Conservation (phyloP, 2,797 vertebrate genomes). For the Onychomys arenicola region DNA sequence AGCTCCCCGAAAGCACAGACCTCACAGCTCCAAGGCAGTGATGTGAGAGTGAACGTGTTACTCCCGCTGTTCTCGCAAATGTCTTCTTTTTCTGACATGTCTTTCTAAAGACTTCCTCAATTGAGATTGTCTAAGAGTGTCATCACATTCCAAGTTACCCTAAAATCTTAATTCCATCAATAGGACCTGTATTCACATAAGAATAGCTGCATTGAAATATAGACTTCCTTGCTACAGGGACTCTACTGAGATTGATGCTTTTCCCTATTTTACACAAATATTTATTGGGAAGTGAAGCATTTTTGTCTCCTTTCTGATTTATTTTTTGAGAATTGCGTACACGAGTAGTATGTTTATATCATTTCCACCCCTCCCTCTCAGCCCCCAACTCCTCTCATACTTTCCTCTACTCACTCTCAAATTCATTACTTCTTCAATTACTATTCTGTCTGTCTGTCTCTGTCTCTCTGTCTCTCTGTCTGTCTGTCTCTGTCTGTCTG, state of each 20-base stretch:
- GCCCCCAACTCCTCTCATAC: neutral
- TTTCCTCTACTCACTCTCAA: neutral
- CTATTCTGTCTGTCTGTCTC: neutral
- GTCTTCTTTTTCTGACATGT: neutral
- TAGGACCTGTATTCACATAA: neutral
- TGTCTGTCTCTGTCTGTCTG: too few species aligned
- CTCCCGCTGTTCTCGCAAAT: neutral
- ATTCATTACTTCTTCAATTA: neutral
- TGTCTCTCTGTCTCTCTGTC: too few species aligned
- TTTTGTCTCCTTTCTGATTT: neutral
- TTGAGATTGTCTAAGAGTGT: constrained; percentile 26
- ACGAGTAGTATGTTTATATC: neutral
- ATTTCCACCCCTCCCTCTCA: neutral
- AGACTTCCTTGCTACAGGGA: neutral
- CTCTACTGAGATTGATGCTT: neutral
- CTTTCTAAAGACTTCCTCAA: constrained; percentile 22
- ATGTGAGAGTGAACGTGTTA: neutral
- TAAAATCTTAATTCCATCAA: neutral
- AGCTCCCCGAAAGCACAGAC: neutral
- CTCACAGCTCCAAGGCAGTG: neutral
- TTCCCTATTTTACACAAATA: constrained; percentile 30
- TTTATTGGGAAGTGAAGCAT: neutral
- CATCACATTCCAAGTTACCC: neutral
- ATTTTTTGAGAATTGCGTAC: neutral
- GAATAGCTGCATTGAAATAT: neutral